A percentile compares a stretch with the other conserved stretches of the same genome.
Conservation (phyloP, 2,888 invertebrate genomes). For the Diplolepis rosae region DNA sequence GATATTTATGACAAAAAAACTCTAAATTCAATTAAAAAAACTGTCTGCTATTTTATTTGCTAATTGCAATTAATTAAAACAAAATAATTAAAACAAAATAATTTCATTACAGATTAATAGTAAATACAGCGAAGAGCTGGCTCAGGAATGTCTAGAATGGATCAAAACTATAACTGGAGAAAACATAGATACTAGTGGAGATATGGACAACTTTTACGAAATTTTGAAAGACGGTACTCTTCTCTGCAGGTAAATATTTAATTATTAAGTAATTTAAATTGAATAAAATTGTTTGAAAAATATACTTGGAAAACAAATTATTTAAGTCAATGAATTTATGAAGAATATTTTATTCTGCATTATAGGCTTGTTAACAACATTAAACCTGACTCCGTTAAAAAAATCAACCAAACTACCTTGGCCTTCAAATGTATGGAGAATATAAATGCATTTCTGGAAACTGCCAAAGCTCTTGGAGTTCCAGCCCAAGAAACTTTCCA, state of each 20-base stretch:
- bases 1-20: no score
- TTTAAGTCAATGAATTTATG: neutral
- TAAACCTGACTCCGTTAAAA: slow-evolving; percentile 90
- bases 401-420: slow-evolving; percentile 90
- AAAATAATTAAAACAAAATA: neutral
- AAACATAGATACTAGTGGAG: slow-evolving; percentile 88
- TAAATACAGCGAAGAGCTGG: slow-evolving; percentile 96
- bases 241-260: slow-evolving; percentile 88
- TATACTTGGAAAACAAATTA: neutral
- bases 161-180: slow-evolving; percentile 90
- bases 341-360: slow-evolving; percentile 27
- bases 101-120: slow-evolving; percentile 88
- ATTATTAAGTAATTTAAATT: neutral
- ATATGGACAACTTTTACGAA: slow-evolving; percentile 95
- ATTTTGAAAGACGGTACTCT: slow-evolving; percentile 92
- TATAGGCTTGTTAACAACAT: slow-evolving; percentile 88
- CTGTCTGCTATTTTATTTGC: neutral
- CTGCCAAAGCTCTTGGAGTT: slow-evolving; percentile 90
- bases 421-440: slow-evolving; percentile 99
- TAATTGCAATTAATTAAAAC: neutral
- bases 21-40: no score
- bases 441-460: slow-evolving; percentile 93
- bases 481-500: slow-evolving; percentile 96
- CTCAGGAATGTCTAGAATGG: slow-evolving; percentile 95
- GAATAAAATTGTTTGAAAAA: neutral